phyloP scores from a whole-genome alignment of 2,888 invertebrate species.

The Drosophila dives region DNA sequence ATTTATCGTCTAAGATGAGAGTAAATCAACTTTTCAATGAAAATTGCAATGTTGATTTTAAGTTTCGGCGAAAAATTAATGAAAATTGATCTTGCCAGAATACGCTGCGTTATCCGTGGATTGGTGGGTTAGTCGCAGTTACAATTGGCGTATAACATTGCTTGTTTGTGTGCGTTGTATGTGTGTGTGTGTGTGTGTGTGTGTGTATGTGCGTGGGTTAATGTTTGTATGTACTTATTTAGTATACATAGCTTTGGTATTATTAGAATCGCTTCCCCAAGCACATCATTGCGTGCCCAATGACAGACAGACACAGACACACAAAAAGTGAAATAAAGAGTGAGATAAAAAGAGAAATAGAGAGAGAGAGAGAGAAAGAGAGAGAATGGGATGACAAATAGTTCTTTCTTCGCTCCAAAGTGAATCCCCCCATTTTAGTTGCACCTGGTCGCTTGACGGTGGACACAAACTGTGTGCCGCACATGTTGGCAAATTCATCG shows the following conservation, averaged over 20 bases:
- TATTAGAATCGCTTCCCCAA: neutral
- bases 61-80: neutral
- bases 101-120: neutral
- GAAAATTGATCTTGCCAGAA: neutral
- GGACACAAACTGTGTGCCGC: neutral
- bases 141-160: neutral
- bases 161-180: neutral
- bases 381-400: constrained; percentile 30
- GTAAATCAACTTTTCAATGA: neutral
- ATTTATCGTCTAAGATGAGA: neutral
- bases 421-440: too few species aligned
- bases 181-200: neutral
- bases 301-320: constrained; percentile 1
- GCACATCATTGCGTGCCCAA: constrained; percentile 13
- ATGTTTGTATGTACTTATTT: neutral
- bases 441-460: too few species aligned
- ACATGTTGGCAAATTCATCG: constrained; percentile 29
- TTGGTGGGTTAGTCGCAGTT: neutral
- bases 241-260: neutral
- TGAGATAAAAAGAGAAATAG: neutral
- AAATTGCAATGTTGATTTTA: neutral
- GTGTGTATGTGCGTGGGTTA: neutral
- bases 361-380: neutral
- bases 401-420: neutral
- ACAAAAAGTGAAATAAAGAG: neutral